Evolutionary conservation across 2,797 vertebrate genomes (phyloP), one percentile per base, ranked within the genome.

Genomic region (Dallia pectoralis): DNA sequence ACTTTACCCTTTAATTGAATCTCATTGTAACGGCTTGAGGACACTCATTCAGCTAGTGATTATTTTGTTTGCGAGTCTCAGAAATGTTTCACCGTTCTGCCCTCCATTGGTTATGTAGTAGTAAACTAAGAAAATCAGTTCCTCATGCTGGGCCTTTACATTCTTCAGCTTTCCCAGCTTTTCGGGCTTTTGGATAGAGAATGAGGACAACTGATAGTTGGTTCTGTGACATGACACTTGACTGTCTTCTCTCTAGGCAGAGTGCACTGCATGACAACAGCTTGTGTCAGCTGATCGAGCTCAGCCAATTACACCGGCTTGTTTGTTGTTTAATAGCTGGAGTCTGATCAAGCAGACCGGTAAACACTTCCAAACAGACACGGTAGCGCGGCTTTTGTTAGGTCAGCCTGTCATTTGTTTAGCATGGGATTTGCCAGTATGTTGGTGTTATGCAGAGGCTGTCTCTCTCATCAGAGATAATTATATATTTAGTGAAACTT

Each of bases 341-440:
- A 30, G 67, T 44, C 62, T 66, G 76, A 74, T 67, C 32, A 36
- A 30, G 18, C 40, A 25, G 27, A 61, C 25, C 72, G 70, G 76
- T 67, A 80, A 72, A 80, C 75, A 77, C 73, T 76, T 75, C 71
- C 75, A 74, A 74, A 71, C 19, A 19, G 71, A 64, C 47, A 53
- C 47, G 70, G 62, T 72, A 61, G 75, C 66, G 27, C 32, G 59
- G 63, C 71, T 66, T 61, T 40, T 59, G 67, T 74, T 68, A 71
- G 49, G 69, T 63, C 66, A 70, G 69, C 66, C 56, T 68, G 44
- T 73, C 67, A 69, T 73, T 76, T 66, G 67, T 64, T n/a, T 30
- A 67, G 47, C 44, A 25, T 66, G 16, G 48, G 67, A 59, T 56
- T 64, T 49, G 30, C 61, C n/a, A n/a, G n/a, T n/a, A n/a, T n/a